phyloP scores from a whole-genome alignment of 2,113 vertebrate genomes.

The Siphamia tubifer region DNA sequence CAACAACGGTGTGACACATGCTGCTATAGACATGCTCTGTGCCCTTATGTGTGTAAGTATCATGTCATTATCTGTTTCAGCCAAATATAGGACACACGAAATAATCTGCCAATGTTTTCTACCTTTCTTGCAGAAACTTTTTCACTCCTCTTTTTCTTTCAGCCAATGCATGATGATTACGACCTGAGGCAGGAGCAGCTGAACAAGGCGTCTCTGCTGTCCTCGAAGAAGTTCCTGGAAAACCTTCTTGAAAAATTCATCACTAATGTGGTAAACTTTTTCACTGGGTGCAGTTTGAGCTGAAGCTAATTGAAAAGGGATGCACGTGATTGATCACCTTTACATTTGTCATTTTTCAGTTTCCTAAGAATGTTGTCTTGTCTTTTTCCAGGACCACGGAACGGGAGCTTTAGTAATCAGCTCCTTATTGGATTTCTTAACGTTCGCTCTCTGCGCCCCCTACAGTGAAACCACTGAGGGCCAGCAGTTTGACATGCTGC shows the following conservation, averaged over 20 bases:
- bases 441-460: constrained; percentile 98
- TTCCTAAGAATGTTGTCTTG: not conserved
- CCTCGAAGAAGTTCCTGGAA: constrained; percentile 98
- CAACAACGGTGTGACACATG: constrained; percentile 94
- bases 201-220: constrained; percentile 98
- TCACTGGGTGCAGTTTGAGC: not conserved
- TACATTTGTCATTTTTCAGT: not conserved
- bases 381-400: constrained; percentile 87
- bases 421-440: constrained; percentile 97
- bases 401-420: constrained; percentile 98
- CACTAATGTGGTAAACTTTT: constrained; percentile 90
- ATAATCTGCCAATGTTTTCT: not conserved
- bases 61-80: not conserved
- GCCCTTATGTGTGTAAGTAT: constrained; percentile 99
- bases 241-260: constrained; percentile 98
- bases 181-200: constrained; percentile 97
- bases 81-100: not conserved
- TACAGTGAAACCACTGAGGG: constrained; percentile 99
- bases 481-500: constrained; percentile 98
- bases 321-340: not conserved
- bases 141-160: constrained; percentile 21
- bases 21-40: constrained; percentile 97
- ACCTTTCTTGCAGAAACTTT: not conserved
- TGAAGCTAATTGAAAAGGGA: not conserved
- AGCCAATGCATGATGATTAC: constrained; percentile 99